Base-by-base conservation (phyloP, 2,888 invertebrate genomes). In the Melinaea menophilus region DNA sequence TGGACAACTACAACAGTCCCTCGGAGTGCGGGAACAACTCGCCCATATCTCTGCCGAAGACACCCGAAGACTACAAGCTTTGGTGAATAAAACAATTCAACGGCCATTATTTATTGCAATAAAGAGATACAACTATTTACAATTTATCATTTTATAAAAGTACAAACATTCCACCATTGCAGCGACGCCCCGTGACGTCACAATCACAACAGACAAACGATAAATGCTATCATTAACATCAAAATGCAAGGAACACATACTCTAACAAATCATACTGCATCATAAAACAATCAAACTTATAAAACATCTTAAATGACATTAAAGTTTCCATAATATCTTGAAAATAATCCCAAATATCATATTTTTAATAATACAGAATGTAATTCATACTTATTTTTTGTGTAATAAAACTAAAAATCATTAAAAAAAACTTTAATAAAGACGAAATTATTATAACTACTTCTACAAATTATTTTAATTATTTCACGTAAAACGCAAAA, bases 61-160 rank as follows among this genome's bases (percentile, higher is more conserved):
- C 78, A 0, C 81, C 82, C 0, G 85, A 86, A 22, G 82, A 86
- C 45, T 87, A 86, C 12, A 79, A 81, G 69, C 85, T 85, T 75
- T 89, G 90, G 89, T 82, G 84, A n/a, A 71, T 9, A 41, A 79
- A 81, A 80, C 73, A 59, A 41, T 64, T 70, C 85, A 82, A 80
- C 80, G 80, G 77, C 83, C 80, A 84, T 86, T 81, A 84, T 87
- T 86, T 86, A 85, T 85, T 80, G 72, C 75, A 71, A 82, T 83
- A 47, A 58, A 56, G 48, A 13, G 33, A 45, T 59, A 12, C 7
- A 67, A 70, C 71, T 78, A 75, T 78, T 74, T 70, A 69, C 68
- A 74, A 78, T 75, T 80, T 79, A 77, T 74, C 78, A 79, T 76
- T 58, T 74, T 90, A 90, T 88, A 88, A 90, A 90, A 90, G 87